Evolutionary conservation across 1,140 invertebrate species (phyloP).

Genomic region (Sycophaga agraensis): DNA sequence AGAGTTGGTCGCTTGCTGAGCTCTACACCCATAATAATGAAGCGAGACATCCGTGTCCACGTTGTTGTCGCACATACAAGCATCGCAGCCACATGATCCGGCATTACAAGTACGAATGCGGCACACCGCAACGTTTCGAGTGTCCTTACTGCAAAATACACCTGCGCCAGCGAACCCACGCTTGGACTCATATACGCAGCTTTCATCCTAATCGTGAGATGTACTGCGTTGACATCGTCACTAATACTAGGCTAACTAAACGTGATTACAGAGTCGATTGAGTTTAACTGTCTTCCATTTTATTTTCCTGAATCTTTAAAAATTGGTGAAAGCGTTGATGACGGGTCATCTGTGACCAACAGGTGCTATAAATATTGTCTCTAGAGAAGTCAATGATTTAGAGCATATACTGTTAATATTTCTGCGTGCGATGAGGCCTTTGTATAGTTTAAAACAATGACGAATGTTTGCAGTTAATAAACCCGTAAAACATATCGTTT

Average conservation of each 20-base stretch:
- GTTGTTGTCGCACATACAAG: constrained; percentile 61
- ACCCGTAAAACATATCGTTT: too few species aligned
- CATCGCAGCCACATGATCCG: constrained; percentile 58
- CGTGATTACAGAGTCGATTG: background rate
- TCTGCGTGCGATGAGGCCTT: too few species aligned
- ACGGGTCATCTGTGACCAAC: too few species aligned
- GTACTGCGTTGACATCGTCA: constrained; percentile 49
- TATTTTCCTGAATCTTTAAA: too few species aligned
- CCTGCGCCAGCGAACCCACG: constrained; percentile 51
- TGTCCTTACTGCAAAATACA: constrained; percentile 60
- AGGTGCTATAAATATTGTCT: too few species aligned
- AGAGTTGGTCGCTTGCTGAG: background rate
- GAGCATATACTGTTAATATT: too few species aligned
- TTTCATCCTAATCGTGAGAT: constrained; percentile 46
- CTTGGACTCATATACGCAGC: constrained; percentile 50
- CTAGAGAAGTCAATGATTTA: too few species aligned
- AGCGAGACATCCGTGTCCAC: constrained; percentile 53
- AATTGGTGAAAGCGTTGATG: too few species aligned
- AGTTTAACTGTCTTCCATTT: too few species aligned
- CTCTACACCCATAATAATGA: background rate
- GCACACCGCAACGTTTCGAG: constrained; percentile 58
- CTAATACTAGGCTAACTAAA: constrained; percentile 36
- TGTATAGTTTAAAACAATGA: too few species aligned
- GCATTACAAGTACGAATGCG: constrained; percentile 64
- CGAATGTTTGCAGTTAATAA: too few species aligned